Evolutionary conservation across 2,888 invertebrate species (phyloP).

Genomic region (Dasysyrphus albostriatus): DNA sequence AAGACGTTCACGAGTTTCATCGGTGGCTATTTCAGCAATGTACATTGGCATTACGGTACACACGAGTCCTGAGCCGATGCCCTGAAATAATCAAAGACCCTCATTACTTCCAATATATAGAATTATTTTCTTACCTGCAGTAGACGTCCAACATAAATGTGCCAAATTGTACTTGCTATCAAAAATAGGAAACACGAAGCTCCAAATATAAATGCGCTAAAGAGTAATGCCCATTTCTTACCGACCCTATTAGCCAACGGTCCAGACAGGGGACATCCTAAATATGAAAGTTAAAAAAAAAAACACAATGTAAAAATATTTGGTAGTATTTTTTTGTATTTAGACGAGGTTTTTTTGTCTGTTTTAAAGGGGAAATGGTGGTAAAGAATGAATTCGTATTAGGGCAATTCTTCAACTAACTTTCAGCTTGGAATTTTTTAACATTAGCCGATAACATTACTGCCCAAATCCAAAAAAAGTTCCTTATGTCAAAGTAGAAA

Average conservation of each 20-base stretch:
- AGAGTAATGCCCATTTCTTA: constrained; percentile 88
- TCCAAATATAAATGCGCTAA: constrained; percentile 87
- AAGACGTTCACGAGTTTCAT: constrained; percentile 90
- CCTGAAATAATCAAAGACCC: constrained; percentile 80
- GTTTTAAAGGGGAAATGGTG: too few species aligned
- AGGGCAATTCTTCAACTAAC: too few species aligned
- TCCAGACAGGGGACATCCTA: constrained; percentile 89
- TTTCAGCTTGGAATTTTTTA: too few species aligned
- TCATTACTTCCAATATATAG: background rate
- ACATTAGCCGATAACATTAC: too few species aligned
- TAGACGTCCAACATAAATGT: constrained; percentile 84
- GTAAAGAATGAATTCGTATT: too few species aligned
- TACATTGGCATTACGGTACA: constrained; percentile 93
- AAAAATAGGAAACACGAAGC: constrained; percentile 89
- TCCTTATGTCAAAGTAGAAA: too few species aligned
- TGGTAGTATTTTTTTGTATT: too few species aligned
- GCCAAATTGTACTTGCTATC: constrained; percentile 86
- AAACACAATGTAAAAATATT: background rate
- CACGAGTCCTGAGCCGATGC: constrained; percentile 87
- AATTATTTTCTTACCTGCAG: constrained; percentile 16
- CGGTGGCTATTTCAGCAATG: constrained; percentile 93
- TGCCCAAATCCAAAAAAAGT: too few species aligned
- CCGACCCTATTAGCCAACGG: constrained; percentile 88
- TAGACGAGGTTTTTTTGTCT: too few species aligned
- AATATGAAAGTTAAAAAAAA: background rate